These are phyloP conservation scores for Karalla daura DNA, from an alignment of 2,797 vertebrate genomes.

Conservation along the genomic window DNA sequence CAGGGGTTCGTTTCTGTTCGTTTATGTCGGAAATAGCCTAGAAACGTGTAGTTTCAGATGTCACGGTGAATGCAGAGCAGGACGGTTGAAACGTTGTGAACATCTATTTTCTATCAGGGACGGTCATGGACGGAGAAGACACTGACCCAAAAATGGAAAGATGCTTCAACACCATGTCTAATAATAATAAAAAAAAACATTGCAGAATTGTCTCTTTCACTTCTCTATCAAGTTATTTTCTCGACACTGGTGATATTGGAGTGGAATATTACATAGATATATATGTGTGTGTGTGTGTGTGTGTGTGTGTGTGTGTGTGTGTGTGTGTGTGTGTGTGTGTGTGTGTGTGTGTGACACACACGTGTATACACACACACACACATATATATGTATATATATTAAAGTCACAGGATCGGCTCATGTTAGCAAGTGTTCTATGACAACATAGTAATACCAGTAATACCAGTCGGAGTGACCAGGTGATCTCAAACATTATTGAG, in stretches of 20 bases:
- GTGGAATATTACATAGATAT: too few species aligned
- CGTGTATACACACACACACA: too few species aligned
- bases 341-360: too few species aligned
- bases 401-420: too few species aligned
- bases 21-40: constrained; percentile 22
- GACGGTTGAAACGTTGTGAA: constrained; percentile 34
- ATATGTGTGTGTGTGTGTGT: too few species aligned
- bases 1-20: constrained; percentile 47
- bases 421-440: too few species aligned
- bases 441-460: too few species aligned
- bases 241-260: neutral
- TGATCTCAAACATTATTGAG: too few species aligned
- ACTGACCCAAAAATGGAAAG: neutral
- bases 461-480: too few species aligned
- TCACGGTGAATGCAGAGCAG: constrained; percentile 21
- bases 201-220: neutral
- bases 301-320: too few species aligned
- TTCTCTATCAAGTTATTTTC: neutral
- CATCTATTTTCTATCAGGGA: constrained; percentile 40
- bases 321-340: too few species aligned
- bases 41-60: constrained; percentile 11
- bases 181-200: constrained; percentile 38
- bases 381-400: too few species aligned
- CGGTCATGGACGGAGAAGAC: constrained; percentile 8
- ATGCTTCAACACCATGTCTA: constrained; percentile 31